Percentiles rank a stretch among this genome's conserved stretches.
Evolutionary conservation across 2,797 vertebrate species (phyloP).

Genomic region (Lates japonicus): DNA sequence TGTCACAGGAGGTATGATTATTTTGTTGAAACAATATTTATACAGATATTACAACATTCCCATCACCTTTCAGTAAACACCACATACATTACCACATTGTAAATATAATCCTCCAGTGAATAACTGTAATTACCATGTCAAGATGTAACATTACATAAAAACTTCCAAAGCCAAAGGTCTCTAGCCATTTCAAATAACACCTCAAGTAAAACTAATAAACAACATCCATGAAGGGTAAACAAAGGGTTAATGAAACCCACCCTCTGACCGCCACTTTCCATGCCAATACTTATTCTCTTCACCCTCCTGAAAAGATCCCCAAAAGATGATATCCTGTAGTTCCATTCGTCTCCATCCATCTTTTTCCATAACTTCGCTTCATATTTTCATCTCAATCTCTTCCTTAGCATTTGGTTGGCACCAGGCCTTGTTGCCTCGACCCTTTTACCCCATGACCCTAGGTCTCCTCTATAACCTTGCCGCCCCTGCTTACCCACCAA

Average conservation of each 20-base stretch:
- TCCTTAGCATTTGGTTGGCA: conserved; percentile 56
- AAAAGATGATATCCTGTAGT: conserved; percentile 39
- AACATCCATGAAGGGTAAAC: conserved; percentile 68
- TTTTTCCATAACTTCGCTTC: conserved; percentile 53
- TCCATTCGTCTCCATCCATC: conserved; percentile 33
- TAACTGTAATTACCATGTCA: conserved; percentile 69
- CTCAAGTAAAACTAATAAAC: conserved; percentile 74
- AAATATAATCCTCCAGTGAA: conserved; percentile 59
- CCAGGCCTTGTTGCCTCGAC: conserved; percentile 46
- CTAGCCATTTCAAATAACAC: conserved; percentile 48
- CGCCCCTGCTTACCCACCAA: conserved; percentile 80
- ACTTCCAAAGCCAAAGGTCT: conserved; percentile 55
- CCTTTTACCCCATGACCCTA: conserved; percentile 67
- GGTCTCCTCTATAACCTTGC: conserved; percentile 68
- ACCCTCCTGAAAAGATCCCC: conserved; percentile 48
- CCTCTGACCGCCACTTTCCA: conserved; percentile 37
- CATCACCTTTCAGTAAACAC: conserved; percentile 6
- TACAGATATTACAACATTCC: neutral
- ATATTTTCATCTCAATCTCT: conserved; percentile 60
- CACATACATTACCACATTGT: conserved; percentile 16
- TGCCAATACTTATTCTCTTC: conserved; percentile 37
- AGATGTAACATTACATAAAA: conserved; percentile 51
- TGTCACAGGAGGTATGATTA: neutral
- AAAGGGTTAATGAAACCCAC: conserved; percentile 74
- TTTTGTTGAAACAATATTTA: neutral